Base-by-base conservation (phyloP, 2,113 vertebrate genomes). In the Camelus dromedarius region DNA sequence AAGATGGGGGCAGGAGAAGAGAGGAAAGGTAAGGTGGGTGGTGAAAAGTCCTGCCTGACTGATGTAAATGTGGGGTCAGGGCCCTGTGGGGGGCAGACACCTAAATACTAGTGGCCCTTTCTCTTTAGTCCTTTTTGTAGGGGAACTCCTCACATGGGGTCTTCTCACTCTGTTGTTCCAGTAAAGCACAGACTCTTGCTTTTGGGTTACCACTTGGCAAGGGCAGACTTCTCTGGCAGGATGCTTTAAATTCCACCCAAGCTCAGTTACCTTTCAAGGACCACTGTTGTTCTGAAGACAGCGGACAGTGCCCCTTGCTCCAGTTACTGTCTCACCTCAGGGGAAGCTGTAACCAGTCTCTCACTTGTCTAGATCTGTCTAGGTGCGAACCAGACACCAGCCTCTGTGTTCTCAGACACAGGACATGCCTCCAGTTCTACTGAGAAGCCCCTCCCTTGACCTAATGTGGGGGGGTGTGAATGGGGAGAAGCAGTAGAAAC, bases 1-100 rank as follows among this genome's bases (percentile, higher is more conserved):
- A 72, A 30, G 24, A 64, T 22, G 26, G 16, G 35, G 24, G 1
- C 48, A 70, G 13, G 4, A 18, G 42, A 64, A 80, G 35, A 83
- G 28, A 54, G 7, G 30, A 42, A 11, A 79, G 16, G 11, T 0
- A 66, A 66, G 14, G 6, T 0, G 1, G 28, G 2, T 26, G 5
- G 4, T 52, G 7, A 75, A 89, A 75, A 28, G 12, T 32, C 79
- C 81, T 70, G 20, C 18, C 42, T 56, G 35, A 56, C 50, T 28
- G 7, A 58, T 70, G 11, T 54, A 38, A 91, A 50, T 46, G 22
- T 48, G 10, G 52, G 11, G 3, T 48, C 30, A 64, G 42, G 52
- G 14, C 3, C n/a, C 26, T 60, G 9, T 38, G 42, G 19, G 38
- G 32, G 28, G 0, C 28, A 64, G 19, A 58, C 32, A 22, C 6